A percentile compares a stretch with the other conserved stretches of the same genome.
Evolutionary conservation across 2,797 vertebrate species (phyloP).

Genomic region (Sebastes hopkinsi): DNA sequence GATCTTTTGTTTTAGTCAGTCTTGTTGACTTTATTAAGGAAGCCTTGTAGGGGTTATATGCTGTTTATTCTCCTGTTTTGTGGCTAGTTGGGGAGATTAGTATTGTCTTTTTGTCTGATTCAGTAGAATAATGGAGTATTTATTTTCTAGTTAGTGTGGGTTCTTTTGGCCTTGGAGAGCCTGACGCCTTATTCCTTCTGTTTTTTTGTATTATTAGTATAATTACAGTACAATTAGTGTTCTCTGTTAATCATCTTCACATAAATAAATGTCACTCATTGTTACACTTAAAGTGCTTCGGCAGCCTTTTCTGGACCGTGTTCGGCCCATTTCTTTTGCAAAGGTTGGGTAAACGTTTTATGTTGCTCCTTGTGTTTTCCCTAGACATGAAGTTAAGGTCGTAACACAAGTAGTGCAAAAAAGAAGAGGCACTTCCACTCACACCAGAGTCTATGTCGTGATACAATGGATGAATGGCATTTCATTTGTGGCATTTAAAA

Average conservation of each 20-base stretch:
- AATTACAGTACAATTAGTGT: no score
- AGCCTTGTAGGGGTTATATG: neutral
- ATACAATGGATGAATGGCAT: neutral
- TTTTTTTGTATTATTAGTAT: neutral
- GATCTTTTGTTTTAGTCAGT: neutral
- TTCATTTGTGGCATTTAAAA: neutral
- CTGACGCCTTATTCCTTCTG: neutral
- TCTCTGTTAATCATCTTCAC: no score
- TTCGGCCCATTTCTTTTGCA: neutral
- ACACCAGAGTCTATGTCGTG: neutral
- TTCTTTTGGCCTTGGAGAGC: neutral
- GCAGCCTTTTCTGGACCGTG: neutral
- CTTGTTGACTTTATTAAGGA: neutral
- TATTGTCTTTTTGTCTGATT: neutral
- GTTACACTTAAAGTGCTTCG: neutral
- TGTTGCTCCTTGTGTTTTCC: neutral
- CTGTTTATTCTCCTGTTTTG: neutral
- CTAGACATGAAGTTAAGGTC: neutral
- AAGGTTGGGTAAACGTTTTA: neutral
- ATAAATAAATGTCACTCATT: neutral
- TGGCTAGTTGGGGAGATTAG: neutral
- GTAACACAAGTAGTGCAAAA: neutral
- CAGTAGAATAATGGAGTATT: neutral
- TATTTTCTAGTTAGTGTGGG: neutral
- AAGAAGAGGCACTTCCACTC: neutral